Evolutionary conservation across 2,888 invertebrate species (phyloP), one percentile per base, ranked within the genome.

Genomic region (Syrista parreyssii): DNA sequence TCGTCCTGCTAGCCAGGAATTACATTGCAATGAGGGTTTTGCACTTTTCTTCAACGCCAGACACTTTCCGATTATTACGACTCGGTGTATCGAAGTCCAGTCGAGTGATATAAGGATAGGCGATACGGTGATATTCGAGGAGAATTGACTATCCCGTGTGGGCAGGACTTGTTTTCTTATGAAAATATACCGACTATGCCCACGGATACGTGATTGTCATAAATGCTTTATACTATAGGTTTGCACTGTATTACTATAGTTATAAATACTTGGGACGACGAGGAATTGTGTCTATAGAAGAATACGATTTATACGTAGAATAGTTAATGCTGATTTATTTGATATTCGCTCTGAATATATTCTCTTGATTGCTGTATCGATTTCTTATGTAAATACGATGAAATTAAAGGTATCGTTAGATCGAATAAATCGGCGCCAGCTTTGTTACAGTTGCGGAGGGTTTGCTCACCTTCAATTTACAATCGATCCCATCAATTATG

Each of bases 101-200:
- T 55, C 23, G 40, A 6, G 23, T 23, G 40, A 23, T 55, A 55
- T 6, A 55, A 23, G 40, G 40, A 55, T 55, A 55, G 1, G 23
- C 40, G 40, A 6, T 55, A 55, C 15, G 40, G 15, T 23, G 23
- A 55, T 55, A 23, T 23, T 55, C 40, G 40, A 55, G 40, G 40
- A 55, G 40, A 55, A 55, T 55, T 23, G 23, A 55, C 32, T 71
- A 23, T 73, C 35, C 32, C 34, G 74, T n/a, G 74, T 73, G 74
- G 74, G 74, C 35, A 73, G 74, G n/a, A 73, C 74, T 73, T 33
- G 74, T 73, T 73, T 34, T 33, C 74, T n/a, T 15, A 35, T n/a
- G 35, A 35, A 73, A 73, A 73, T 73, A 35, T 73, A 32, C 1
- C 12, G 31, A 31, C 32, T 30, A 31, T 71, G 23, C 31, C 12